phyloP scores from a whole-genome alignment of 64 coral and sea anemone species.

The Dendrophyllia cribrosa region DNA sequence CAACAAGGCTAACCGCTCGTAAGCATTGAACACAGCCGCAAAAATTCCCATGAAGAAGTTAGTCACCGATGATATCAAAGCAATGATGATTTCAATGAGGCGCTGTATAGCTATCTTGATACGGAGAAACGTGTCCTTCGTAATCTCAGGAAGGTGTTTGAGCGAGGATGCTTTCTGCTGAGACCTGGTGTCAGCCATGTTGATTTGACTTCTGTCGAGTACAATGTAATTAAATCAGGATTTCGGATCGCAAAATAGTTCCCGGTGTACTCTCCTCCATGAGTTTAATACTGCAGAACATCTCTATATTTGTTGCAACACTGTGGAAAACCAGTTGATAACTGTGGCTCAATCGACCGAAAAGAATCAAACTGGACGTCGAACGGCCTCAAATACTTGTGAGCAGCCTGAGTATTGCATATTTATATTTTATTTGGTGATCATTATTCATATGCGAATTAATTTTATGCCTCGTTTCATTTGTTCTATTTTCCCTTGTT shows the following conservation, averaged over 20 bases:
- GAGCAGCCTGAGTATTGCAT: too few relatives aligned
- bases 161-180: neutral
- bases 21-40: neutral
- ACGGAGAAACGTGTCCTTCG: neutral
- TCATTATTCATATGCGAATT: neutral
- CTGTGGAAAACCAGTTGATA: too few relatives aligned
- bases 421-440: too few relatives aligned
- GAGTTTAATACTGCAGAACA: neutral
- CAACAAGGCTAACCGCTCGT: neutral
- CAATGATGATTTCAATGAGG: neutral
- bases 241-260: too few relatives aligned
- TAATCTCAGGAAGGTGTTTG: neutral
- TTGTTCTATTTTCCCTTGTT: neutral
- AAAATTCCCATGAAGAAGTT: slow-evolving; percentile 8
- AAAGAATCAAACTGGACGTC: too few relatives aligned
- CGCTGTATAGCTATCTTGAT: neutral
- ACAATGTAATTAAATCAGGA: neutral
- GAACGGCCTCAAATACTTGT: too few relatives aligned
- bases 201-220: neutral
- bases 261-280: too few relatives aligned
- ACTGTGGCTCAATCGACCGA: too few relatives aligned
- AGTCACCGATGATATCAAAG: neutral
- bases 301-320: neutral
- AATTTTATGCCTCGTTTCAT: slow-evolving; percentile 10
- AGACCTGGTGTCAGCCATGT: neutral